A percentile compares a stretch with the other conserved stretches of the same genome.
These are phyloP conservation scores for Drosophila murphyi DNA, from an alignment of 1,140 invertebrate species.

Conservation along the genomic window DNA sequence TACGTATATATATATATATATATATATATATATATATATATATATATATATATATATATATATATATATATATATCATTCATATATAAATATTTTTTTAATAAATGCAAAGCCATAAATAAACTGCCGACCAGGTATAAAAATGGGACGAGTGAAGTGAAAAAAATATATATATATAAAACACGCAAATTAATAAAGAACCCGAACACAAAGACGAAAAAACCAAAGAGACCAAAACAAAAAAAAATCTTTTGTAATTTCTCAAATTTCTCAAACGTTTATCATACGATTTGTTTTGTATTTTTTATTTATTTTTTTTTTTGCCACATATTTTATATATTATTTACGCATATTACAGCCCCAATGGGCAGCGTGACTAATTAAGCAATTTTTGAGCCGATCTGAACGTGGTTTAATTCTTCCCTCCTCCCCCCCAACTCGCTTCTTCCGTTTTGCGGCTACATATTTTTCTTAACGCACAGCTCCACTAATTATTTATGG, in stretches of 20 bases:
- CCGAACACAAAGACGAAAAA: constrained; percentile 31
- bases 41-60: not conserved
- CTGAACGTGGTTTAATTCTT: constrained; percentile 25
- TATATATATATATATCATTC: not conserved
- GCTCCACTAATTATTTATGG: constrained; percentile 73
- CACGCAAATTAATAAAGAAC: constrained; percentile 69
- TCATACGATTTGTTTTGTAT: constrained; percentile 53
- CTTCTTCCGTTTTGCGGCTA: constrained; percentile 28
- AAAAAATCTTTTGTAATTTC: constrained; percentile 63
- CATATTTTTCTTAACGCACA: constrained; percentile 40
- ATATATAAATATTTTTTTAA: constrained; percentile 61
- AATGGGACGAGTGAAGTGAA: constrained; percentile 24
- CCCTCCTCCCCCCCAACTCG: not conserved
- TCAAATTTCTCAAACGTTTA: constrained; percentile 75
- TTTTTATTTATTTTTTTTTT: constrained; percentile 31
- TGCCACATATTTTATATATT: constrained; percentile 75
- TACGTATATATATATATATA: constrained; percentile 1
- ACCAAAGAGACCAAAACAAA: constrained; percentile 19
- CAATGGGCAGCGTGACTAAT: constrained; percentile 68
- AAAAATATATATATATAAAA: not conserved
- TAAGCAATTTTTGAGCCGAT: constrained; percentile 77
- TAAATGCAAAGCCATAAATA: constrained; percentile 82
- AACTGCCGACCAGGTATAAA: constrained; percentile 70
- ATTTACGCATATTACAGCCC: constrained; percentile 71
- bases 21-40: not conserved